These are phyloP conservation scores for Epinephelus coioides DNA, from an alignment of 2,797 vertebrate genomes.

Conservation along the genomic window DNA sequence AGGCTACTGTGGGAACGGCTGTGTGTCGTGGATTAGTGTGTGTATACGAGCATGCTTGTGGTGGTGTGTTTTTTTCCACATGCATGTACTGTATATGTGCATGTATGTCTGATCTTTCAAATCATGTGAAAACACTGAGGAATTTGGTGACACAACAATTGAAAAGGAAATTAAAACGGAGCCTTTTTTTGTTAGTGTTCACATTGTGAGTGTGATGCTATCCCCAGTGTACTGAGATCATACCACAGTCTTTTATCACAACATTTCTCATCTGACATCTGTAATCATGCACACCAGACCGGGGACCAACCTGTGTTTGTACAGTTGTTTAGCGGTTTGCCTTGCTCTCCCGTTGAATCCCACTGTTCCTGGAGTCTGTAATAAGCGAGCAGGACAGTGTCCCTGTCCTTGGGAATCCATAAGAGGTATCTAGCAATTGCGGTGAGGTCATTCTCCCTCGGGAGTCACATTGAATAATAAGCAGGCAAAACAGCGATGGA, in stretches of 20 bases:
- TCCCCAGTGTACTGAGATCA: conserved; percentile 50
- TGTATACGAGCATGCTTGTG: background rate
- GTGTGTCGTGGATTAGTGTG: background rate
- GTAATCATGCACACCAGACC: conserved; percentile 68
- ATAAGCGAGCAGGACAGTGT: conserved; percentile 65
- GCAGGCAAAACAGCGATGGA: conserved; percentile 35
- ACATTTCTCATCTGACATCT: conserved; percentile 63
- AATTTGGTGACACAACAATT: conserved; percentile 2
- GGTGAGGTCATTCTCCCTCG: conserved; percentile 52
- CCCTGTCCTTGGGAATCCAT: conserved; percentile 60
- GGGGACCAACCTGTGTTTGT: conserved; percentile 73
- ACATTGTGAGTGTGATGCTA: conserved; percentile 21
- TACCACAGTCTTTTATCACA: conserved; percentile 44
- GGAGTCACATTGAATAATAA: conserved; percentile 65
- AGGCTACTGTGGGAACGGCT: conserved; percentile 27
- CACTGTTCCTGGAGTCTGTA: conserved; percentile 61
- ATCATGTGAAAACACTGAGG: background rate
- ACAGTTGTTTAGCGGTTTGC: conserved; percentile 75
- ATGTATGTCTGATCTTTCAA: background rate
- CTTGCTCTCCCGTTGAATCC: conserved; percentile 47
- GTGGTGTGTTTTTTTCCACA: background rate
- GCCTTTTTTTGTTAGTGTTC: conserved; percentile 13
- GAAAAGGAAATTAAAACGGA: conserved; percentile 27
- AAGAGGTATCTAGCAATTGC: conserved; percentile 67
- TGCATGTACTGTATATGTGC: background rate